A percentile compares a stretch with the other conserved stretches of the same genome.
phyloP scores from a whole-genome alignment of 2,113 vertebrate species.

The Leptobrachium ailaonicum region DNA sequence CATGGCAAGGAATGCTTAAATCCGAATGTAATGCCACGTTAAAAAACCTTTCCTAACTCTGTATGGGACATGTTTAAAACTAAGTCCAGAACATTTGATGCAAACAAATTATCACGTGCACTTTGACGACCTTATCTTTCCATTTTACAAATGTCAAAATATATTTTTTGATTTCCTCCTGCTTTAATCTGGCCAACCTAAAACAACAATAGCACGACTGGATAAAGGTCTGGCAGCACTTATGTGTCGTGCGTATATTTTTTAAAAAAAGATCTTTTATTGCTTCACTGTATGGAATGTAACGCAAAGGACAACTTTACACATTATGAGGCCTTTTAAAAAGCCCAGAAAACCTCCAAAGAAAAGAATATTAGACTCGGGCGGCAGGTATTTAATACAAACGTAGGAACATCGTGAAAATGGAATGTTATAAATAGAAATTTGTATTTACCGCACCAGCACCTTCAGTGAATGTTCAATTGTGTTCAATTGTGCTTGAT shows the following conservation, averaged over 20 bases:
- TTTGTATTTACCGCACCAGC: not conserved
- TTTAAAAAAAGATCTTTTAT: slow-evolving; percentile 14
- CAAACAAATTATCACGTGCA: too few relatives aligned
- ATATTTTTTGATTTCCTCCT: slow-evolving; percentile 17
- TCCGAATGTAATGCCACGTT: too few relatives aligned
- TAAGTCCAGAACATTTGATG: too few relatives aligned
- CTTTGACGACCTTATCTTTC: too few relatives aligned
- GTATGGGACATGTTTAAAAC: too few relatives aligned
- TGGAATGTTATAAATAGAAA: not conserved
- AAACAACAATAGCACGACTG: not conserved
- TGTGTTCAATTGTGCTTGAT: slow-evolving; percentile 14
- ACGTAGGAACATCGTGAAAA: slow-evolving; percentile 3
- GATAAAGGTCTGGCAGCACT: slow-evolving; percentile 31
- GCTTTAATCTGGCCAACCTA: not conserved
- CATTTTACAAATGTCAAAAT: slow-evolving; percentile 37
- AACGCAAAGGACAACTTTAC: slow-evolving; percentile 7
- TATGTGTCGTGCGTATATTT: not conserved
- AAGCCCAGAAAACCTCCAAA: not conserved
- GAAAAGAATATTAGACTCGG: not conserved
- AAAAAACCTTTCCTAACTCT: too few relatives aligned
- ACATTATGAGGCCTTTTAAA: not conserved
- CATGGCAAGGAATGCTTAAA: too few relatives aligned
- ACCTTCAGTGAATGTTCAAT: not conserved
- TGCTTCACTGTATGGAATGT: slow-evolving; percentile 2
- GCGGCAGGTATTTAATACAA: not conserved